A percentile compares a stretch with the other conserved stretches of the same genome.
Conservation (phyloP, 2,888 invertebrate species). For the Agrochola lota region DNA sequence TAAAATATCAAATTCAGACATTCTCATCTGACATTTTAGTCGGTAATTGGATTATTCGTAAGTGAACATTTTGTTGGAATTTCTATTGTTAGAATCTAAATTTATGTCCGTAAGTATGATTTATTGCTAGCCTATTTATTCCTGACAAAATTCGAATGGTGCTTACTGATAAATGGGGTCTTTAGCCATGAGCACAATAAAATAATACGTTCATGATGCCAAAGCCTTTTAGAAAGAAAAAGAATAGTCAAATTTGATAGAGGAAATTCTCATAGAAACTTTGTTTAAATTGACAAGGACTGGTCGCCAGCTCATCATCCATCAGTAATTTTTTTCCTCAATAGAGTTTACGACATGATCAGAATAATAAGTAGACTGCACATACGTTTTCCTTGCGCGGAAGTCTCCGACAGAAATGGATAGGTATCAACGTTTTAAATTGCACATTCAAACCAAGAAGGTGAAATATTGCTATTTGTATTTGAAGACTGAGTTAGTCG, state of each 20-base stretch:
- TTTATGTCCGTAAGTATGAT: constrained; percentile 25
- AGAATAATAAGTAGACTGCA: constrained; percentile 8
- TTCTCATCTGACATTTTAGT: neutral
- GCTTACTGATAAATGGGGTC: constrained; percentile 19
- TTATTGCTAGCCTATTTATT: constrained; percentile 31
- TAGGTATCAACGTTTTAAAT: constrained; percentile 11
- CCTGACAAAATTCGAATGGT: constrained; percentile 15
- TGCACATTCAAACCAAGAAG: neutral
- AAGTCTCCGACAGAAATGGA: constrained; percentile 16
- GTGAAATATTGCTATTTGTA: constrained; percentile 4
- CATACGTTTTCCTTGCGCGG: constrained; percentile 17
- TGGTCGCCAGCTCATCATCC: neutral
- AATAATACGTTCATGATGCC: constrained; percentile 8
- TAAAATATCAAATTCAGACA: neutral
- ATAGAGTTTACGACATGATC: neutral
- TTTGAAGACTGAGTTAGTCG: too few relatives aligned
- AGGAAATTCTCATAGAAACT: neutral
- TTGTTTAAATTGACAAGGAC: constrained; percentile 11
- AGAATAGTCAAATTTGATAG: neutral
- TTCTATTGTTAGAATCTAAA: constrained; percentile 15
- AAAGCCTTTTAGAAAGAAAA: constrained; percentile 4
- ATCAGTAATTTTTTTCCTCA: constrained; percentile 28
- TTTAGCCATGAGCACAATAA: constrained; percentile 12
- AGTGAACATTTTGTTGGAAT: constrained; percentile 3
- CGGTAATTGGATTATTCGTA: constrained; percentile 27